These are phyloP conservation scores for Hypotaenidia philippensis DNA, from an alignment of 2,797 vertebrate genomes.

Conservation along the genomic window DNA sequence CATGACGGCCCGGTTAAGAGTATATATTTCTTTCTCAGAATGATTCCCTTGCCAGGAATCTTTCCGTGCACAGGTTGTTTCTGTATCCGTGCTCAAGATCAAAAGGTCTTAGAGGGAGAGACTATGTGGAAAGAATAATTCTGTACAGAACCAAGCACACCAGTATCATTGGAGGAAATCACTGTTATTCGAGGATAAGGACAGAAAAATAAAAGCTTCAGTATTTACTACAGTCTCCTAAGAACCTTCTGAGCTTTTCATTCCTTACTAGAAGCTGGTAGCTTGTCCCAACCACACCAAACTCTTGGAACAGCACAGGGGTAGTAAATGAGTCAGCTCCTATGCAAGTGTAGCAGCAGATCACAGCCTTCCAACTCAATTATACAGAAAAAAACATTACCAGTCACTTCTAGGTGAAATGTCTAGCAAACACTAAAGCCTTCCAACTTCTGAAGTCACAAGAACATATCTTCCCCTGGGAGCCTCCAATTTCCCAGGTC, in stretches of 20 bases:
- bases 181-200: neutral
- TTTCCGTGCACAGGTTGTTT: neutral
- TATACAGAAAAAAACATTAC: neutral
- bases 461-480: neutral
- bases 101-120: neutral
- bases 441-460: neutral
- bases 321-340: neutral
- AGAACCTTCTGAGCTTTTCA: neutral
- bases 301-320: neutral
- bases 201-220: neutral
- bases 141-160: neutral
- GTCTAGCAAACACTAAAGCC: neutral
- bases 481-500: neutral
- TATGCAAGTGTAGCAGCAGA: neutral
- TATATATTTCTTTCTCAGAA: neutral
- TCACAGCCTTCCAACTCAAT: neutral
- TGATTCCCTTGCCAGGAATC: neutral
- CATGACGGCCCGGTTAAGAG: neutral
- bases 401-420: neutral
- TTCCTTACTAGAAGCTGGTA: neutral
- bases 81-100: neutral
- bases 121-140: neutral
- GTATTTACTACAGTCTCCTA: neutral
- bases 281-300: neutral
- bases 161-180: neutral